Percentiles rank a stretch among this genome's conserved stretches.
These are phyloP conservation scores for Alligator sinensis DNA, from an alignment of 2,113 vertebrate species.

Conservation along the genomic window DNA sequence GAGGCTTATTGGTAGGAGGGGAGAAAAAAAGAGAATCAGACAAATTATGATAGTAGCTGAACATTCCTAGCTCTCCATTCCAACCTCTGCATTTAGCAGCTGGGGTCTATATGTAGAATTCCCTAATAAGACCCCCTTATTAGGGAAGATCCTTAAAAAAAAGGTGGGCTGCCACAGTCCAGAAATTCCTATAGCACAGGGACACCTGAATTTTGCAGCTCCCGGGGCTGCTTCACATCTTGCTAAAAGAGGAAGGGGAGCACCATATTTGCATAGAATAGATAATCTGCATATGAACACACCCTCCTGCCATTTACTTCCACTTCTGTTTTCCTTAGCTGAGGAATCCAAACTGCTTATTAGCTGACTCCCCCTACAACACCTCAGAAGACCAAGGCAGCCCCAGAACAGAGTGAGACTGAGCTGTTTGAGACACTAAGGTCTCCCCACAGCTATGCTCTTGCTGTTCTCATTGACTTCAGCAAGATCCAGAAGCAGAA, in stretches of 20 bases:
- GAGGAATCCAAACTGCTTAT: constrained; percentile 2
- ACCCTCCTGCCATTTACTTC: not conserved
- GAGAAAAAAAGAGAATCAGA: too few species aligned
- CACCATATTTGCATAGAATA: not conserved
- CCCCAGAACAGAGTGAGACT: not conserved
- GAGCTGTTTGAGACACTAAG: not conserved
- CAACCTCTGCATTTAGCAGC: not conserved
- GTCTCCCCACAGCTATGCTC: not conserved
- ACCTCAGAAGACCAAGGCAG: not conserved
- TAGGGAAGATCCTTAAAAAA: not conserved
- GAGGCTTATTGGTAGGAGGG: rapidly evolving
- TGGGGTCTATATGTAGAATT: not conserved
- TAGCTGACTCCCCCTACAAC: constrained; percentile 12
- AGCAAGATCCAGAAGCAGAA: not conserved
- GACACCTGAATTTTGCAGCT: not conserved
- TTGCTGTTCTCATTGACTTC: not conserved
- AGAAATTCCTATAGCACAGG: not conserved
- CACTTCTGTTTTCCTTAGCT: not conserved
- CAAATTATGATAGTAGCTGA: too few species aligned
- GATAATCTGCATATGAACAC: not conserved
- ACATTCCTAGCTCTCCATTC: not conserved
- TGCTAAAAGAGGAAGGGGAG: not conserved
- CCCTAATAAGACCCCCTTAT: not conserved
- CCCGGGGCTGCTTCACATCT: not conserved
- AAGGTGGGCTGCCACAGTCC: not conserved